phyloP scores from a whole-genome alignment of 2,888 invertebrate species.

The Andrena minutula region DNA sequence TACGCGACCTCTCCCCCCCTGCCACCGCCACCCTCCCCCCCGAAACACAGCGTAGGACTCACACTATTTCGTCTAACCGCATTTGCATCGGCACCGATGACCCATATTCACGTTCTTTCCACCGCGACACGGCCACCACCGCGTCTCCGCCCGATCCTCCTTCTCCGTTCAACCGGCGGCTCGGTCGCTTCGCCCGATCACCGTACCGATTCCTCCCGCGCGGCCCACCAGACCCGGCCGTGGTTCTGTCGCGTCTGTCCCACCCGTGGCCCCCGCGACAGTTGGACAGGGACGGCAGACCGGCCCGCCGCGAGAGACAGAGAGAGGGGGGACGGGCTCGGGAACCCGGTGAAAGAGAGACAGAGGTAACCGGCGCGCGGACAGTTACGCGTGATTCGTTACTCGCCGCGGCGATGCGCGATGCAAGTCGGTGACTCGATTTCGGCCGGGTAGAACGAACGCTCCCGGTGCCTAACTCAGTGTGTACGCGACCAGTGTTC shows the following conservation, averaged over 20 bases:
- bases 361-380: conserved; percentile 32
- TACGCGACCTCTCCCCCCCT: conserved; percentile 62
- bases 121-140: conserved; percentile 58
- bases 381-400: conserved; percentile 73
- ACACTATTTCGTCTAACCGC: conserved; percentile 75
- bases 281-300: conserved; percentile 14
- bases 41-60: conserved; percentile 55
- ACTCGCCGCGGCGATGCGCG: conserved; percentile 66
- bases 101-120: conserved; percentile 81
- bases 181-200: conserved; percentile 29
- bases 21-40: conserved; percentile 31
- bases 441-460: conserved; percentile 60
- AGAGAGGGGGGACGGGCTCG: not conserved
- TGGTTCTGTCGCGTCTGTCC: conserved; percentile 19
- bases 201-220: conserved; percentile 35
- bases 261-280: not conserved
- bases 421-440: conserved; percentile 72
- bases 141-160: conserved; percentile 38
- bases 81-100: conserved; percentile 84
- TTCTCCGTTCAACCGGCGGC: conserved; percentile 37
- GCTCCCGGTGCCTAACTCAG: conserved; percentile 41
- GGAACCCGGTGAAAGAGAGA: conserved; percentile 21
- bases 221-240: conserved; percentile 8
- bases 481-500: conserved; percentile 60
- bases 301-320: conserved; percentile 10